Conservation (phyloP, 2,113 vertebrate genomes). For the Myodes glareolus region DNA sequence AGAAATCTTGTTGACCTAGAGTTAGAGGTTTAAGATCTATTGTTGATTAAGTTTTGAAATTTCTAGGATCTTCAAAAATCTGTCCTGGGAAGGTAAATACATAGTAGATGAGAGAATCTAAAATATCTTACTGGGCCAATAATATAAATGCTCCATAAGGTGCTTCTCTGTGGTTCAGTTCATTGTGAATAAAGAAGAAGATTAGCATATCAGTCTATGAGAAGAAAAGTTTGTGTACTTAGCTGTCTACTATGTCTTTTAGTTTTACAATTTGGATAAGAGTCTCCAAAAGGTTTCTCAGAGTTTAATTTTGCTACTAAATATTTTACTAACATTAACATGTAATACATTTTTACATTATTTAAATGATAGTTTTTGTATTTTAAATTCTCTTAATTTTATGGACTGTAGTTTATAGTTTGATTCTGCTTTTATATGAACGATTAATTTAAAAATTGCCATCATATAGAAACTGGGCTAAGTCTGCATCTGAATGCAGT, state of each 20-base stretch:
- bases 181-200: constrained; percentile 1
- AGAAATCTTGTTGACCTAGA: constrained; percentile 19
- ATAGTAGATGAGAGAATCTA: not conserved
- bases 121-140: constrained; percentile 5
- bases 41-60: constrained; percentile 30
- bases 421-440: constrained; percentile 33
- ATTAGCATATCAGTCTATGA: not conserved
- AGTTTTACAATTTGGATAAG: not conserved
- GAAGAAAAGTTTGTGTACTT: not conserved
- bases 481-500: not conserved
- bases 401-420: constrained; percentile 22
- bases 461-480: not conserved
- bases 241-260: not conserved
- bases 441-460: constrained; percentile 51
- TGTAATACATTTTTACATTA: constrained; percentile 1
- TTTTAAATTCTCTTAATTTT: constrained; percentile 45
- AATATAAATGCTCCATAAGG: not conserved
- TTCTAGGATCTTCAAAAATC: constrained; percentile 10
- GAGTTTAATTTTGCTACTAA: not conserved
- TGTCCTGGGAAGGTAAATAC: constrained; percentile 16
- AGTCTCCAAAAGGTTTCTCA: constrained; percentile 3
- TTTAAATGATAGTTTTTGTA: not conserved
- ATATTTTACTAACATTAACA: not conserved
- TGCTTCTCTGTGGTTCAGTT: not conserved
- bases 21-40: not conserved